phyloP scores from a whole-genome alignment of 2,113 vertebrate genomes.

The Oxyura jamaicensis region DNA sequence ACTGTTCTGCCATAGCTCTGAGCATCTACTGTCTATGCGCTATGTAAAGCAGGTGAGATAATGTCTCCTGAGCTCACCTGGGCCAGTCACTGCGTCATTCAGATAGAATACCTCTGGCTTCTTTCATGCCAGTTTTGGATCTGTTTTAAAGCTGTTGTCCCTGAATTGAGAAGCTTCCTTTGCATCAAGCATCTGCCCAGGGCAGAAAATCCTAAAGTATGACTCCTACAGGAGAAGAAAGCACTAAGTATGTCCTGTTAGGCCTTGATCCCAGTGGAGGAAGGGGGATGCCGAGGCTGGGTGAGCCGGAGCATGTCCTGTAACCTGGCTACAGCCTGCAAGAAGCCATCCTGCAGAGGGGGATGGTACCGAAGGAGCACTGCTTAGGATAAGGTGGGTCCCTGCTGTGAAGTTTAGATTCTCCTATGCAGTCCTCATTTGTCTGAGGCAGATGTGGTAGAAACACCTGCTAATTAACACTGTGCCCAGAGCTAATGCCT shows the following conservation, averaged over 20 bases:
- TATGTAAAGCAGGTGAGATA: not conserved
- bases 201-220: not conserved
- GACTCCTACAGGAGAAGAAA: not conserved
- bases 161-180: not conserved
- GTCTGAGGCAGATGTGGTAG: rapidly evolving
- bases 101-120: not conserved
- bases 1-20: not conserved
- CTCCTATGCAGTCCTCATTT: rapidly evolving
- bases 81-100: not conserved
- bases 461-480: not conserved
- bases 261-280: not conserved
- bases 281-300: not conserved
- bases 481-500: not conserved
- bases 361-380: not conserved
- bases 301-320: rapidly evolving
- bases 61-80: not conserved
- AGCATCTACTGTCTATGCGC: not conserved
- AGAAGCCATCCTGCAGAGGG: not conserved
- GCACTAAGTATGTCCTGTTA: not conserved
- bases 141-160: not conserved
- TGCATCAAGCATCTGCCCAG: rapidly evolving
- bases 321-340: not conserved
- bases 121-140: not conserved
- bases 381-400: rapidly evolving
- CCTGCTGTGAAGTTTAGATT: rapidly evolving